Conservation (phyloP, 1,140 invertebrate genomes). For the Cotesia vestalis region DNA sequence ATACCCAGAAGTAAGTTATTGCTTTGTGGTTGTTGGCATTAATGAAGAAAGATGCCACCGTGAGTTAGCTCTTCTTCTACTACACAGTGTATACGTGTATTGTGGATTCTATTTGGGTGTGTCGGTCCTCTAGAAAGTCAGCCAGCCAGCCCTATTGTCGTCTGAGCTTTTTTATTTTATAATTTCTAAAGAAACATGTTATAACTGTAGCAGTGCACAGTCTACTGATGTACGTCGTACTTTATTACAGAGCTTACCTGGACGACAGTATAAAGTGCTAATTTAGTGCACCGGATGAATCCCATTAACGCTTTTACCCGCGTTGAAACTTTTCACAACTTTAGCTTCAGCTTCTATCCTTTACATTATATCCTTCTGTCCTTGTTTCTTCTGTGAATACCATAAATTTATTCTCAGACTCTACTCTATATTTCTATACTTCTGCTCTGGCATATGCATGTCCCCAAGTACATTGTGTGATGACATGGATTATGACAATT, state of each 20-base stretch:
- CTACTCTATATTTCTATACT: too few relatives aligned
- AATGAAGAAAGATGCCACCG: too few relatives aligned
- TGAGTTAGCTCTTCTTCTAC: too few relatives aligned
- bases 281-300: slow-evolving; percentile 39
- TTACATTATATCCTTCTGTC: too few relatives aligned
- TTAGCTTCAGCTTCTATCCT: slow-evolving; percentile 20
- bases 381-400: slow-evolving; percentile 10
- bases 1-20: too few relatives aligned
- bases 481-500: slow-evolving; percentile 13
- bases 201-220: neutral
- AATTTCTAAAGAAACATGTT: slow-evolving; percentile 17
- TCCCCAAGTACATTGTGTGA: neutral
- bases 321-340: slow-evolving; percentile 35
- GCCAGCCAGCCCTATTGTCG: neutral
- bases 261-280: slow-evolving; percentile 38
- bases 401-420: slow-evolving; percentile 24
- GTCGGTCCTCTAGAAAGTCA: too few relatives aligned
- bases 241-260: slow-evolving; percentile 36
- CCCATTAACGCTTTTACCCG: slow-evolving; percentile 39
- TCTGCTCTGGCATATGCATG: too few relatives aligned
- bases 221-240: slow-evolving; percentile 26
- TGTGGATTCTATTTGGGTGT: too few relatives aligned
- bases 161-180: slow-evolving; percentile 6
- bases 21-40: too few relatives aligned
- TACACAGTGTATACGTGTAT: too few relatives aligned